Percentiles rank a stretch among this genome's conserved stretches.
phyloP scores from a whole-genome alignment of 2,113 vertebrate species.

The Pelecanus crispus region DNA sequence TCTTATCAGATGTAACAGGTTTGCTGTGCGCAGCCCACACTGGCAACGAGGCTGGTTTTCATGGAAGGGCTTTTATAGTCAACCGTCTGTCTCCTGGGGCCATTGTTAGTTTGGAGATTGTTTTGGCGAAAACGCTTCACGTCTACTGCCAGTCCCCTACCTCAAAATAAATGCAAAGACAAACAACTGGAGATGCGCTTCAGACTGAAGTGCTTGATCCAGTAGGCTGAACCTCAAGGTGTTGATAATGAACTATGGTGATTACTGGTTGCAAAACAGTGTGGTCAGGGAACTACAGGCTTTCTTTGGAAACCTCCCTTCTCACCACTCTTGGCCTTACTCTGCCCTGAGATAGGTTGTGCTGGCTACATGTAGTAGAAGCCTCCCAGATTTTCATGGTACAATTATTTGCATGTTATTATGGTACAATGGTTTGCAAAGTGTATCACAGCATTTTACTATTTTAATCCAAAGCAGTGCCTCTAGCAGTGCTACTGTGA shows the following conservation, averaged over 20 bases:
- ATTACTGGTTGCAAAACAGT: not conserved
- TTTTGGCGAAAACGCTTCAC: not conserved
- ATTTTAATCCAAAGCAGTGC: not conserved
- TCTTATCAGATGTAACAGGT: not conserved
- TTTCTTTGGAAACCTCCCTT: not conserved
- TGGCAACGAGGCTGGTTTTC: not conserved
- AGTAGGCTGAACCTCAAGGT: not conserved
- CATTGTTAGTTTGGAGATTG: not conserved
- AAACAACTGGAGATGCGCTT: accelerated
- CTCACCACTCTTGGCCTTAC: not conserved
- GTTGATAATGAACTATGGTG: not conserved
- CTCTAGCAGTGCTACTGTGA: not conserved
- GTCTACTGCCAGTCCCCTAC: not conserved
- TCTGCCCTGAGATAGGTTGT: not conserved
- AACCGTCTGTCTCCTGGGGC: accelerated
- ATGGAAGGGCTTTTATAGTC: not conserved
- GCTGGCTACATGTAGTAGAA: not conserved
- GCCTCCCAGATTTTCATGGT: not conserved
- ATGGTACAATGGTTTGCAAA: not conserved
- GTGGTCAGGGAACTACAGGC: not conserved
- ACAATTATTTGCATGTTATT: not conserved
- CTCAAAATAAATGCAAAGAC: not conserved
- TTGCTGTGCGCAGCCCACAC: accelerated
- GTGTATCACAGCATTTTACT: not conserved
- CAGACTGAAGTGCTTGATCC: not conserved